Evolutionary conservation across 2,113 vertebrate genomes (phyloP).

Genomic region (Loxodonta africana): DNA sequence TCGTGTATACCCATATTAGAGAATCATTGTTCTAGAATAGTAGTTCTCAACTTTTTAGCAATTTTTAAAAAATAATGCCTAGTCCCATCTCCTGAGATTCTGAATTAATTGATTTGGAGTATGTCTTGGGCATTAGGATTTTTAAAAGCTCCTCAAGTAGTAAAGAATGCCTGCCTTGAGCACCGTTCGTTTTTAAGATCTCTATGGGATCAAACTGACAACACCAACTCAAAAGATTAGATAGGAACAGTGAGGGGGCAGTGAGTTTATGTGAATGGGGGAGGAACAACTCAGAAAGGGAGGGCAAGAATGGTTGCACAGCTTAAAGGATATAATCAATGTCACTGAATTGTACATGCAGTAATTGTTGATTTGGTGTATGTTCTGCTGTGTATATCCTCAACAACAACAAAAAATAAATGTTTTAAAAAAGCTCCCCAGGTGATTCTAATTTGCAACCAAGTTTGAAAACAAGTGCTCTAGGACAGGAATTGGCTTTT

Average conservation of each 20-base stretch:
- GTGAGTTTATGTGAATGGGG: neutral
- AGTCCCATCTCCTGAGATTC: neutral
- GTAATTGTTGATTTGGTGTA: neutral
- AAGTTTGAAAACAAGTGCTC: neutral
- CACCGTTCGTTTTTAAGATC: too few relatives aligned
- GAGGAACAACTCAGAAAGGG: neutral
- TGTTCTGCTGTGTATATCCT: neutral
- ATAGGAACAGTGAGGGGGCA: neutral
- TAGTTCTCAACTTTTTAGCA: neutral
- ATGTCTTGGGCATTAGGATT: neutral
- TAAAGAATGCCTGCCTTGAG: neutral
- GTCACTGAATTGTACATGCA: neutral
- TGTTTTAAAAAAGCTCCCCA: neutral
- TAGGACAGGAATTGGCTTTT: neutral
- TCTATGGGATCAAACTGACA: neutral
- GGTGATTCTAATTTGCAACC: neutral
- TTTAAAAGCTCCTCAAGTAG: neutral
- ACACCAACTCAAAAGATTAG: neutral
- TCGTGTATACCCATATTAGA: neutral
- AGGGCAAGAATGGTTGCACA: neutral
- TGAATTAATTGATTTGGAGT: neutral
- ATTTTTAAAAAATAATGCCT: neutral
- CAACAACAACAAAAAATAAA: neutral
- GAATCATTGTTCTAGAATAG: neutral
- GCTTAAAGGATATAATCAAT: neutral